Evolutionary conservation across 2,888 invertebrate species (phyloP), one percentile per base, ranked within the genome.

Genomic region (Marronus borbonicus): DNA sequence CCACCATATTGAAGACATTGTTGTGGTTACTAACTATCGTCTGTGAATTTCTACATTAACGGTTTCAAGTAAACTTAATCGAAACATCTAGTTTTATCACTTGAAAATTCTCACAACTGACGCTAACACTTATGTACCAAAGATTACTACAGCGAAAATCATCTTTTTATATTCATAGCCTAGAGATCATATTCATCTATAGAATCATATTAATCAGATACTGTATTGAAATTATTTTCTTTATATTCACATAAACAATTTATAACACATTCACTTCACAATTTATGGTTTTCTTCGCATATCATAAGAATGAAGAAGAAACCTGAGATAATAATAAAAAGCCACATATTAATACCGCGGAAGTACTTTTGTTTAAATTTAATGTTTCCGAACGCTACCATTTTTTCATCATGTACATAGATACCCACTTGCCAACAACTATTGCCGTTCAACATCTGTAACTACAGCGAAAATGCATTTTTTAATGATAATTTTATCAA

Each of bases 401-500:
- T 58, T 58, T 58, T 20, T n/a, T 58, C 17, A 24, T 58, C 8
- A 62, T 62, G 28, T 12, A 62, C 62, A 1, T 28, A 62, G 8
- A 10, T 28, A 62, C 31, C 2, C 2, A 55, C 8, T 14, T 55
- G 55, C 7, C 14, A 55, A 3, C 31, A 36, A 28, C 31, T 2
- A 28, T n/a, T 31, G 14, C 28, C 14, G 28, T 20, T 7, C 8
- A 28, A 28, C 12, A 3, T 24, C 14, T 31, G 31, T 8, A 28
- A 28, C 62, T 31, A n/a, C 31, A 31, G 62, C 14, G 20, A 49
- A 68, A 68, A 68, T 68, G 66, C 49, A 49, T 28, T 24, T 52
- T 49, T 10, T 24, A 2, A 68, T 44, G 50, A 68, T 50, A 68
- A 68, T 68, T 50, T 68, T 68, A 68, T 68, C 68, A 68, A 68